Evolutionary conservation across 2,888 invertebrate species (phyloP).

Genomic region (Eumerus sabulonum): DNA sequence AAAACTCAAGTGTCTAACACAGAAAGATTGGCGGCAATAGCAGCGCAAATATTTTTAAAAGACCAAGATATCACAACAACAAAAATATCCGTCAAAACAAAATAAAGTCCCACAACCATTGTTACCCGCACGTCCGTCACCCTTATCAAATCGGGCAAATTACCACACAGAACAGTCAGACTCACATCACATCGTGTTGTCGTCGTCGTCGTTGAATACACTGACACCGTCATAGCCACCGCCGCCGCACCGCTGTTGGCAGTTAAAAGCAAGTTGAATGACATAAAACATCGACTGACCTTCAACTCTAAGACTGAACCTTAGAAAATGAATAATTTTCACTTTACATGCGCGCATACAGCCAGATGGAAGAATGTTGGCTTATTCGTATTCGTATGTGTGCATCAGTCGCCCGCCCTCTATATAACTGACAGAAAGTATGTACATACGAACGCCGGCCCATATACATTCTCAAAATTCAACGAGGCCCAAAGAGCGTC

Average conservation of each 20-base stretch:
- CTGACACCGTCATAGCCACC: slow-evolving; percentile 24
- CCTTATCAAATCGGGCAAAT: slow-evolving; percentile 57
- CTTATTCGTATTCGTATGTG: background rate
- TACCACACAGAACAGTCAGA: slow-evolving; percentile 36
- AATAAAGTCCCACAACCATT: slow-evolving; percentile 35
- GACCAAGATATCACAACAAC: slow-evolving; percentile 39
- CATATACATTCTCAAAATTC: slow-evolving; percentile 50
- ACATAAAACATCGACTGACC: slow-evolving; percentile 79
- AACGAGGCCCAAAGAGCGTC: slow-evolving; percentile 43
- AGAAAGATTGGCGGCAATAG: slow-evolving; percentile 23
- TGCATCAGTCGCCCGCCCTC: slow-evolving; percentile 52
- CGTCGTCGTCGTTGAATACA: slow-evolving; percentile 20
- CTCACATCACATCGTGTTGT: slow-evolving; percentile 43
- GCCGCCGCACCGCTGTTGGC: slow-evolving; percentile 29
- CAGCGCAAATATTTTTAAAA: slow-evolving; percentile 20
- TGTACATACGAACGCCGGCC: slow-evolving; percentile 23
- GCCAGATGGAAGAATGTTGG: slow-evolving; percentile 5
- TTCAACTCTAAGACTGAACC: slow-evolving; percentile 79
- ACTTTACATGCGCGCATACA: slow-evolving; percentile 69
- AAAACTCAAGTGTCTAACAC: slow-evolving; percentile 17
- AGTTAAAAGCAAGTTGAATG: slow-evolving; percentile 77
- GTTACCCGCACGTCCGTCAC: background rate
- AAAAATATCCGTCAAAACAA: slow-evolving; percentile 67
- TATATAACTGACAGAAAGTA: background rate
- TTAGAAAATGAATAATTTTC: slow-evolving; percentile 78